phyloP scores from a whole-genome alignment of 2,888 invertebrate species.

The Meta bourneti region DNA sequence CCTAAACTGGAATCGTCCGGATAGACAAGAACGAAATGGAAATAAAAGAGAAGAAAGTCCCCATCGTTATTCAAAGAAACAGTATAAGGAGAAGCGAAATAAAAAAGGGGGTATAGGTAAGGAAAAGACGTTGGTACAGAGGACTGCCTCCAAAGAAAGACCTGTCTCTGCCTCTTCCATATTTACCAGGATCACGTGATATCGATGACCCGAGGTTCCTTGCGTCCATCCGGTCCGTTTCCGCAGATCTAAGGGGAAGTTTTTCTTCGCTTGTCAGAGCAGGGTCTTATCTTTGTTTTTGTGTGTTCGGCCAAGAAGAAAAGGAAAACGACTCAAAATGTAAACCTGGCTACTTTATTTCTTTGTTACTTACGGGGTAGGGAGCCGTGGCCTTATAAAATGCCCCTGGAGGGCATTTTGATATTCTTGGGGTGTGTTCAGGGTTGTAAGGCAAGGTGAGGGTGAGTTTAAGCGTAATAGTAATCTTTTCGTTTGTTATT shows the following conservation, averaged over 20 bases:
- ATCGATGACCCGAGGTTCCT: conserved; percentile 59
- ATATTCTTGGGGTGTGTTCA: neutral
- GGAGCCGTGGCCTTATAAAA: neutral
- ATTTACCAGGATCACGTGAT: conserved; percentile 68
- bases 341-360: conserved; percentile 5
- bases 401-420: neutral
- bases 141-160: neutral
- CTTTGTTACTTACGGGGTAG: neutral
- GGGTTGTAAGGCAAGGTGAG: neutral
- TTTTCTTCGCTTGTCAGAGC: conserved; percentile 45
- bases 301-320: neutral
- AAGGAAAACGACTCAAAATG: conserved; percentile 3
- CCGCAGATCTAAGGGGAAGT: conserved; percentile 43
- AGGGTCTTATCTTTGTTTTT: conserved; percentile 52
- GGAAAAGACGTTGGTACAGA: neutral
- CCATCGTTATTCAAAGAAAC: conserved; percentile 60
- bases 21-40: conserved; percentile 59
- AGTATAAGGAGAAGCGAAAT: conserved; percentile 12
- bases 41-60: conserved; percentile 40
- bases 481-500: neutral
- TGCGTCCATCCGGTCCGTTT: conserved; percentile 61
- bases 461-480: neutral
- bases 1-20: conserved; percentile 45
- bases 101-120: neutral
- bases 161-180: conserved; percentile 42